Base-by-base conservation (phyloP, 2,888 invertebrate genomes). In the Nycteola revayana region DNA sequence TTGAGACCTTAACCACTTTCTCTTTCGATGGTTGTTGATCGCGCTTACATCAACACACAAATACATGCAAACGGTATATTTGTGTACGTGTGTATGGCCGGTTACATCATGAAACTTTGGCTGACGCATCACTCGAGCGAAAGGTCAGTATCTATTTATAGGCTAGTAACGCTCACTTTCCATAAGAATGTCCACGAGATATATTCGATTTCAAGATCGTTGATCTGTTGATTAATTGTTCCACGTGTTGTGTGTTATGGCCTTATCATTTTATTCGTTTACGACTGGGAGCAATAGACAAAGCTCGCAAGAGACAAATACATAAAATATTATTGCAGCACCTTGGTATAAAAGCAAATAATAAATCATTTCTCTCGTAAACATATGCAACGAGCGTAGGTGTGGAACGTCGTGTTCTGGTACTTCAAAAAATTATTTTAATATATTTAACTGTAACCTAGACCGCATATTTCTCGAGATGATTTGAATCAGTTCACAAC, bases 101-200 rank as follows among this genome's bases (percentile, higher is more conserved):
- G 49, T 85, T 83, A 84, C 82, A 81, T 86, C 79, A 86, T 64
- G 67, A 62, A 63, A 69, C 64, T 74, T 75, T 65, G 66, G 68
- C 72, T 86, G 84, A 87, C 85, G 83, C 85, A 85, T 86, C 78
- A 66, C 42, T 60, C 33, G 50, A 77, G 65, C 75, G 71, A 87
- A 85, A 87, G 84, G 85, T 85, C 83, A 85, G 64, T 66, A 73
- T 75, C 75, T 84, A 83, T 84, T 76, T 75, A 80, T 77, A 81
- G 64, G 51, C 54, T 58, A 54, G 61, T 65, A 64, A 61, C 70
- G 63, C 58, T 77, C 76, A 81, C 81, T 85, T 84, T 84, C 74
- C 73, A 82, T 74, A 76, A 71, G 63, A 74, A 67, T 62, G 60
- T 66, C 51, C 67, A 62, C 57, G 53, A 66, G 61, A 60, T 56